These are phyloP conservation scores for Rhagologus leucostigma DNA, from an alignment of 2,113 vertebrate species.

Conservation along the genomic window DNA sequence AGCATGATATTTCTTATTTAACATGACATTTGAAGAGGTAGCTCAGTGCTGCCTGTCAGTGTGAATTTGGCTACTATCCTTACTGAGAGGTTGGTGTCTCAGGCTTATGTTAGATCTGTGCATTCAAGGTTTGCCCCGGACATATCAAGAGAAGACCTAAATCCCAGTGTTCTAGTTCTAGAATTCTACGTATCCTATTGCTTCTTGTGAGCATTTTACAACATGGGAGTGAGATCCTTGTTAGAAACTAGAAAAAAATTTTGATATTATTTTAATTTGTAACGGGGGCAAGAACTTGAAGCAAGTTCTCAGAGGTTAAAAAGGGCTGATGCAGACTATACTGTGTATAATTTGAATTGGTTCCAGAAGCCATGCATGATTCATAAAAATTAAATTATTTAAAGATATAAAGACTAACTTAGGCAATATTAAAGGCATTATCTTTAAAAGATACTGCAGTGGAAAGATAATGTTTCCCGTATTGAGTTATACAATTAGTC, in stretches of 20 bases:
- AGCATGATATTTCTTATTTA: constrained; percentile 15
- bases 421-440: not conserved
- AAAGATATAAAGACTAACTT: not conserved
- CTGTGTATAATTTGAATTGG: not conserved
- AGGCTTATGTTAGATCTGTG: not conserved
- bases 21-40: not conserved
- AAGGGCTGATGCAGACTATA: not conserved
- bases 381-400: not conserved
- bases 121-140: not conserved
- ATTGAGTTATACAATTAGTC: not conserved
- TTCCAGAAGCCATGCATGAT: not conserved
- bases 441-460: not conserved
- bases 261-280: not conserved
- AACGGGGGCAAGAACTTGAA: not conserved
- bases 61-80: not conserved
- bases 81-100: not conserved
- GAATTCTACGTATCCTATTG: not conserved
- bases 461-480: not conserved
- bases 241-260: not conserved
- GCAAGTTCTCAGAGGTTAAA: not conserved
- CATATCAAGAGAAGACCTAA: not conserved
- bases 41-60: constrained; percentile 1
- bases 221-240: not conserved
- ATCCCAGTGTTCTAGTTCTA: not conserved
- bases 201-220: not conserved